Percentiles rank a stretch among this genome's conserved stretches.
These are phyloP conservation scores for Spheniscus mendiculus DNA, from an alignment of 2,113 vertebrate species.

Conservation along the genomic window DNA sequence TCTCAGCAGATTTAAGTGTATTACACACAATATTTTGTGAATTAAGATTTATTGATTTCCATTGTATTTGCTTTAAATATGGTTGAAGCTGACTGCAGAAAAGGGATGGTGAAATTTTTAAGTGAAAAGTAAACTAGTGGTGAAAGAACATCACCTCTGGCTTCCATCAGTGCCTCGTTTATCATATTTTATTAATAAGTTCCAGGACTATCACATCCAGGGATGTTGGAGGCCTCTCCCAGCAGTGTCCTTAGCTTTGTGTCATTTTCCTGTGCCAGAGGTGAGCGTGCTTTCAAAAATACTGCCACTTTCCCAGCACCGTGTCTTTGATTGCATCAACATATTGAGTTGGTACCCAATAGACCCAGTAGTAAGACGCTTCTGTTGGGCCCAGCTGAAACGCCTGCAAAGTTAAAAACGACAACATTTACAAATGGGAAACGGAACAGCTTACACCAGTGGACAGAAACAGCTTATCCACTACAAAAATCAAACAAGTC, in stretches of 20 bases:
- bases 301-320: slow-evolving; percentile 99
- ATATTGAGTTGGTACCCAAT: slow-evolving; percentile 98
- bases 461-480: not conserved
- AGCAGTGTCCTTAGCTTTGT: slow-evolving; percentile 81
- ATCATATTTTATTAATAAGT: slow-evolving; percentile 72
- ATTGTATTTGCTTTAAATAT: slow-evolving; percentile 78
- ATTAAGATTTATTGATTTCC: slow-evolving; percentile 80
- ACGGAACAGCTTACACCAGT: not conserved
- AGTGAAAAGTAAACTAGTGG: slow-evolving; percentile 85
- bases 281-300: slow-evolving; percentile 99
- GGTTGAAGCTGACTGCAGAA: slow-evolving; percentile 80
- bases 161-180: slow-evolving; percentile 76
- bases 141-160: slow-evolving; percentile 86
- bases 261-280: slow-evolving; percentile 90
- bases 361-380: slow-evolving; percentile 99
- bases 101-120: slow-evolving; percentile 77
- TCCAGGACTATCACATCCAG: slow-evolving; percentile 78
- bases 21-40: slow-evolving; percentile 74
- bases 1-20: slow-evolving; percentile 76
- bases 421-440: slow-evolving; percentile 52
- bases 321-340: slow-evolving; percentile 99
- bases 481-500: not conserved
- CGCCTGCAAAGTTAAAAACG: slow-evolving; percentile 81
- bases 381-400: slow-evolving; percentile 99
- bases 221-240: slow-evolving; percentile 82